Conservation (phyloP, 2,888 invertebrate species). For the Cheilosia variabilis region DNA sequence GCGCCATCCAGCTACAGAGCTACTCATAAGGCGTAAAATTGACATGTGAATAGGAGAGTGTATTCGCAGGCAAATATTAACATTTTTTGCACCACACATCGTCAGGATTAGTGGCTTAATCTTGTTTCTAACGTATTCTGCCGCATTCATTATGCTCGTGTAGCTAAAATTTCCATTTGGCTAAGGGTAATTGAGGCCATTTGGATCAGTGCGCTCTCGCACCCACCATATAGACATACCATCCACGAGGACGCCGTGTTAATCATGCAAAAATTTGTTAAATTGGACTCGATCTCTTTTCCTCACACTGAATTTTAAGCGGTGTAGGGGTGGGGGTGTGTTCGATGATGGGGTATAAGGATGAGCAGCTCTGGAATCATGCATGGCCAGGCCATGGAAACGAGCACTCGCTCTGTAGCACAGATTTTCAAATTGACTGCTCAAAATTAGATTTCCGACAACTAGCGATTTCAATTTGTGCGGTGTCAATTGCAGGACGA, state of each 20-base stretch:
- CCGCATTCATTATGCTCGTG: constrained; percentile 16
- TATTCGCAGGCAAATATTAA: constrained; percentile 30
- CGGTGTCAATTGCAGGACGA: constrained; percentile 71
- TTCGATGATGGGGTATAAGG: neutral
- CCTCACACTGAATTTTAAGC: neutral
- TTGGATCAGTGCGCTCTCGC: constrained; percentile 1
- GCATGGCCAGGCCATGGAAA: constrained; percentile 30
- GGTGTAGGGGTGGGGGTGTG: neutral
- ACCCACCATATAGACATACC: neutral
- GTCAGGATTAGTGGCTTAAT: constrained; percentile 45
- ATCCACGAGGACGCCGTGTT: constrained; percentile 30
- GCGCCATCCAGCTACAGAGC: neutral
- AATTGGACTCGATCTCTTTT: constrained; percentile 7
- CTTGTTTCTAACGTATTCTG: constrained; percentile 40
- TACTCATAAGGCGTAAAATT: constrained; percentile 66
- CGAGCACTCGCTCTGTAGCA: constrained; percentile 21
- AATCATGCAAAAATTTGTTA: constrained; percentile 50
- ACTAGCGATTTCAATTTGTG: constrained; percentile 75
- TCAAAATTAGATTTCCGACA: constrained; percentile 74
- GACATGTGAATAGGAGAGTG: constrained; percentile 35
- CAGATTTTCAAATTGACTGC: constrained; percentile 67
- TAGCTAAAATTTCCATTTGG: constrained; percentile 23
- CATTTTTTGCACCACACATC: constrained; percentile 2
- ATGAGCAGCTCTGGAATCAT: constrained; percentile 17
- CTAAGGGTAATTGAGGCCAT: constrained; percentile 38